phyloP scores from a whole-genome alignment of 2,888 invertebrate species.

The Plemyria rubiginata region DNA sequence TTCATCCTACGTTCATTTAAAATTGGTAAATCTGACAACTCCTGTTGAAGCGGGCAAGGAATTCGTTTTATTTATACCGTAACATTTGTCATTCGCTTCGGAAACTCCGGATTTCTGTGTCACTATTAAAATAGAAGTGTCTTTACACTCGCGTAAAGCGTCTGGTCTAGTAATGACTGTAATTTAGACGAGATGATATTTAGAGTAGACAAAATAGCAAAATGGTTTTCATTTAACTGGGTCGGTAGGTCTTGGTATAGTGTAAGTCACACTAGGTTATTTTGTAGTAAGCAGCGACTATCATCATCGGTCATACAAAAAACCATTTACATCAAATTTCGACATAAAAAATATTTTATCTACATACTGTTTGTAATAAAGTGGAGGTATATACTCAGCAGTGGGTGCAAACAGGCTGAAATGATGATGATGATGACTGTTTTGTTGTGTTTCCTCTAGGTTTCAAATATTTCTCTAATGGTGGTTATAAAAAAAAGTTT shows the following conservation, averaged over 20 bases:
- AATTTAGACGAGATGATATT: slow-evolving; percentile 17
- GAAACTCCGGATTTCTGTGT: slow-evolving; percentile 58
- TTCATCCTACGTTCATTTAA: slow-evolving; percentile 21
- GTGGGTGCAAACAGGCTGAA: too few species aligned
- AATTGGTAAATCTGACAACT: slow-evolving; percentile 30
- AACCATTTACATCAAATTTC: not conserved
- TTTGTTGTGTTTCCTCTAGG: not conserved
- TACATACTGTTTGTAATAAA: too few species aligned
- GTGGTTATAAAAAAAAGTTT: slow-evolving; percentile 29
- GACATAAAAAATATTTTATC: not conserved
- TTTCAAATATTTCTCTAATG: slow-evolving; percentile 6
- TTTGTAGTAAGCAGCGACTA: too few species aligned
- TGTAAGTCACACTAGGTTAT: not conserved
- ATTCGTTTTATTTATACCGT: slow-evolving; percentile 60
- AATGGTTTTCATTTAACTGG: not conserved
- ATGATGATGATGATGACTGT: too few species aligned
- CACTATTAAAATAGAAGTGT: slow-evolving; percentile 61
- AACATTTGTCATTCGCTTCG: slow-evolving; percentile 62
- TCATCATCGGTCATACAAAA: not conserved
- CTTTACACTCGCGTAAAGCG: slow-evolving; percentile 43
- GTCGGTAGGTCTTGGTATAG: not conserved
- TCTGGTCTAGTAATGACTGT: slow-evolving; percentile 33
- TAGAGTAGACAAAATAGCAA: not conserved
- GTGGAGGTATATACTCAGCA: too few species aligned
- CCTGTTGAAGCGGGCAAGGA: slow-evolving; percentile 37